phyloP scores from a whole-genome alignment of 2,113 vertebrate species.

The Cephalophus harveyi region DNA sequence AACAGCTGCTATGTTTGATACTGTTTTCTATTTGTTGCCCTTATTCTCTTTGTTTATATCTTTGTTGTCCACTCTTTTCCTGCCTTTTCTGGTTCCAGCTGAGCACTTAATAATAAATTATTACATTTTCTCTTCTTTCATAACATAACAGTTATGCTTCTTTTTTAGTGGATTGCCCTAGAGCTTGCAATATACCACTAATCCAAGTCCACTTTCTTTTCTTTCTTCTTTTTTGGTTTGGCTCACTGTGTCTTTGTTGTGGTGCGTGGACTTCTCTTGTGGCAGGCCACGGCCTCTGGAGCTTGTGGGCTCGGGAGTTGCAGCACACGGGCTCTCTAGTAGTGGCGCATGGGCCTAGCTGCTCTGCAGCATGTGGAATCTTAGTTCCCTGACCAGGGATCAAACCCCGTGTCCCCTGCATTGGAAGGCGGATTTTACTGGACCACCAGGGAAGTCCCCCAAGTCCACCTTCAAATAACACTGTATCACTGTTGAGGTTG shows the following conservation, averaged over 20 bases:
- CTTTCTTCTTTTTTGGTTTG: not conserved
- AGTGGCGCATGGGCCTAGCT: not conserved
- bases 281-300: not conserved
- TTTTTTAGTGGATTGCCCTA: not conserved
- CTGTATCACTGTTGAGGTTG: not conserved
- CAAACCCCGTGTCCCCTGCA: not conserved
- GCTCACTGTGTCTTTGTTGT: not conserved
- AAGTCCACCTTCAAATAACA: not conserved
- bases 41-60: not conserved
- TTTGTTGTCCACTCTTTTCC: not conserved
- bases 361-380: not conserved
- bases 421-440: not conserved
- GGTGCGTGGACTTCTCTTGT: not conserved
- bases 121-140: not conserved
- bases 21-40: not conserved
- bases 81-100: not conserved
- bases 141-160: not conserved
- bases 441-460: not conserved
- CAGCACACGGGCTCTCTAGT: not conserved
- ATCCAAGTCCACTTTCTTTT: not conserved
- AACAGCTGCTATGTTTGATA: not conserved
- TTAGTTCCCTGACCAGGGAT: not conserved
- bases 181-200: not conserved
- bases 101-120: not conserved
- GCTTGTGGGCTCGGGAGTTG: fast-evolving